Evolutionary conservation across 2,113 vertebrate genomes (phyloP), one percentile per base, ranked within the genome.

Genomic region (Pandion haliaetus): DNA sequence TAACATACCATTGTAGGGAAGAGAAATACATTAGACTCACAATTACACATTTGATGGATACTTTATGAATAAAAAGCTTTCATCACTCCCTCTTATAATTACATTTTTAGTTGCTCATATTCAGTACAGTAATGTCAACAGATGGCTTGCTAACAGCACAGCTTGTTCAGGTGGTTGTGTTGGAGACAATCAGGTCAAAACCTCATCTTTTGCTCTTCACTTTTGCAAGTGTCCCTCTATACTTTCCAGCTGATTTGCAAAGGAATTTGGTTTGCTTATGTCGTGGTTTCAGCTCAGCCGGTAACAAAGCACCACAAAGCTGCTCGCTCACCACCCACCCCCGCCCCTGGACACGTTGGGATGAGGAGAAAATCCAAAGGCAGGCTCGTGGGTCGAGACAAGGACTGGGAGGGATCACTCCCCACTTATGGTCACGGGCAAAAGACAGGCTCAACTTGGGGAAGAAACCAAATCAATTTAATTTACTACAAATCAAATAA

Each of bases 51-150:
- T 88, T 93, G 36, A 91, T 32, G 5, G 49, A 61, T 67, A 77
- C 59, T 32, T 69, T 84, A 69, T 23, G 25, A 82, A 91, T 83
- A 72, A 78, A 89, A 86, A 86, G 29, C 29, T 93, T 44, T 81
- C 72, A 92, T 61, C 61, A 58, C 70, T 42, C 82, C 45, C 25
- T 80, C 40, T 73, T 76, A 36, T 63, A 69, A 57, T 82, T 81
- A 89, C 72, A 89, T 91, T 84, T 95, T 95, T 95, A 95, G 82
- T 20, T 79, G 40, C 31, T 94, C 49, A 54, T 73, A 36, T 70
- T 93, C 70, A 69, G 38, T 72, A 44, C 54, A 40, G 19, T 65
- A 69, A 65, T 59, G 59, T 78, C 89, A 92, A 88, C 73, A 91
- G 87, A 94, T 50, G 58, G 67, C 44, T 89, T 89, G 52, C 70